Evolutionary conservation across 2,797 vertebrate genomes (phyloP).

Genomic region (Mormyrops boulengeri): DNA sequence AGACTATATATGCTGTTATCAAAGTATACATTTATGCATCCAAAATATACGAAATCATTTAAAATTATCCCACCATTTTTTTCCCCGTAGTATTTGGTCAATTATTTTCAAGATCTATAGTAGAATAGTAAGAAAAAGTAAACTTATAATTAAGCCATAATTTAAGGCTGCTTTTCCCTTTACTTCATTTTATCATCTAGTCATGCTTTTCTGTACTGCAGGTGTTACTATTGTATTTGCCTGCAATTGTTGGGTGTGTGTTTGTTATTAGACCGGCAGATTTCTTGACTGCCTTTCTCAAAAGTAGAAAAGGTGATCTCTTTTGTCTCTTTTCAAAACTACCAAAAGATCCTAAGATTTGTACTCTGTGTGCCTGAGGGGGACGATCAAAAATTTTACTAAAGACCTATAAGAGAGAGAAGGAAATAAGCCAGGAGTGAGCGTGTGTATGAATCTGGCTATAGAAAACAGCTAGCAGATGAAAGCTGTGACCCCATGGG

Average conservation of each 20-base stretch:
- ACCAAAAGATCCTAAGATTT: background rate
- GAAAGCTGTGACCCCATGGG: background rate
- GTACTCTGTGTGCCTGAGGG: background rate
- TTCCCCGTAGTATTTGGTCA: background rate
- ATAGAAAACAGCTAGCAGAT: background rate
- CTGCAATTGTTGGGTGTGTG: background rate
- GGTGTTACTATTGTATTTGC: background rate
- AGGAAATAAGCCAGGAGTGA: constrained; percentile 55
- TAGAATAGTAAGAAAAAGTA: background rate
- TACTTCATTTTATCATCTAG: background rate
- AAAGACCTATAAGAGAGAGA: constrained; percentile 37
- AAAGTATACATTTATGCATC: background rate
- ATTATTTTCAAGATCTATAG: background rate
- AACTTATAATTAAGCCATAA: background rate
- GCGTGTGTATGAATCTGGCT: constrained; percentile 43
- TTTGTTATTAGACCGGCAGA: background rate
- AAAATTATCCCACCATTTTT: background rate
- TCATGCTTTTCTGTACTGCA: background rate
- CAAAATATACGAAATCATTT: background rate
- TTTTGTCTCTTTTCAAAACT: background rate
- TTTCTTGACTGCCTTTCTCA: constrained; percentile 32
- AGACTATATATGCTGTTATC: background rate
- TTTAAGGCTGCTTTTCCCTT: background rate
- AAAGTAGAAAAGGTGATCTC: background rate
- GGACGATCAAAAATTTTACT: background rate